Evolutionary conservation across 1,140 invertebrate species (phyloP).

Genomic region (Tetranychus urticae): DNA sequence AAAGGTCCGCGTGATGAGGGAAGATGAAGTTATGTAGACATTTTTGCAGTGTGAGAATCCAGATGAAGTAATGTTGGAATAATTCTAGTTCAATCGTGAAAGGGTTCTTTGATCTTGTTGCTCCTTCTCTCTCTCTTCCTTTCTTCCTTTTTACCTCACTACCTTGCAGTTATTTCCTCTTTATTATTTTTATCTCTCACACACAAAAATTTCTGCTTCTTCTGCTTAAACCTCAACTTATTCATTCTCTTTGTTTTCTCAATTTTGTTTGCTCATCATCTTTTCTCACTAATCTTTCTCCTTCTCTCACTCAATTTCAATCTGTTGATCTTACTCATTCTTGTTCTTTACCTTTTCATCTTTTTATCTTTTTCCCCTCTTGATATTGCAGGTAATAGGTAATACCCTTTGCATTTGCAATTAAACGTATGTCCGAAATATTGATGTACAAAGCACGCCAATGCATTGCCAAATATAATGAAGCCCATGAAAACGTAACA

Average conservation of each 20-base stretch:
- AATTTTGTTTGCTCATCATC: neutral
- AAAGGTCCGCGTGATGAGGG: too few species aligned
- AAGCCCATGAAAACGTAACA: constrained; percentile 44
- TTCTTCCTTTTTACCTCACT: too few species aligned
- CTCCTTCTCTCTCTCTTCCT: too few species aligned
- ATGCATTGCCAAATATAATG: constrained; percentile 57
- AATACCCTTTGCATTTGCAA: constrained; percentile 81
- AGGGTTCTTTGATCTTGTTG: neutral
- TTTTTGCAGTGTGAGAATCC: too few species aligned
- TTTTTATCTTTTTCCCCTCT: neutral
- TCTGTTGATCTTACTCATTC: too few species aligned
- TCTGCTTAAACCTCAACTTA: neutral
- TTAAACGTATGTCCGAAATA: constrained; percentile 89
- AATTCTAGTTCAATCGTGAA: neutral
- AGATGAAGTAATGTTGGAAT: too few species aligned
- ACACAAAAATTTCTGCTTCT: neutral
- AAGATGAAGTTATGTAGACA: too few species aligned
- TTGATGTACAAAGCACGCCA: constrained; percentile 79
- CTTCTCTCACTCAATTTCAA: neutral
- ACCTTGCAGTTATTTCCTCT: too few species aligned
- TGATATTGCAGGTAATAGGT: constrained; percentile 34
- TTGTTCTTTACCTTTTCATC: neutral
- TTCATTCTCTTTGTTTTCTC: neutral
- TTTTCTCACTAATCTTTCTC: neutral
- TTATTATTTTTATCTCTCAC: neutral